These are phyloP conservation scores for Tetramorium bicarinatum DNA, from an alignment of 2,888 invertebrate species.

Conservation along the genomic window DNA sequence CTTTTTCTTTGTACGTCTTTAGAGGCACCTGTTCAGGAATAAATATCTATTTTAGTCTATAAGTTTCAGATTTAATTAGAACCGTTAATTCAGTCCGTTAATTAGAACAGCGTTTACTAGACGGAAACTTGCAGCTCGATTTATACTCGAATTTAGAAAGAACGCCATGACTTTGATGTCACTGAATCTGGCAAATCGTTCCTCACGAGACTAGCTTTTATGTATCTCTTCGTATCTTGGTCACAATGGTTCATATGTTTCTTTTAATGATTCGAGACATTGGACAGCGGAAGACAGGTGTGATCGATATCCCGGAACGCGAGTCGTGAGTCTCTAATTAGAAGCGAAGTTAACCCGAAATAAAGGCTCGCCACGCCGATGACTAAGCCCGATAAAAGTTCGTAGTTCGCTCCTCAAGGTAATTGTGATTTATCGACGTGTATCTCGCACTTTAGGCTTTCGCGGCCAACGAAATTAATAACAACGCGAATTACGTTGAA, in stretches of 20 bases:
- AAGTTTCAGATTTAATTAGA: background rate
- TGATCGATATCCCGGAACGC: slow-evolving; percentile 59
- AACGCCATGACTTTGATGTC: slow-evolving; percentile 11
- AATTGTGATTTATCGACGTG: slow-evolving; percentile 54
- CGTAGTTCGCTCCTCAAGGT: slow-evolving; percentile 32
- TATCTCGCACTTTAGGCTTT: slow-evolving; percentile 17
- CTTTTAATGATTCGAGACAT: slow-evolving; percentile 73
- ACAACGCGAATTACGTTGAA: slow-evolving; percentile 58
- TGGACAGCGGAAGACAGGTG: slow-evolving; percentile 71
- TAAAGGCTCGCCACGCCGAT: slow-evolving; percentile 19
- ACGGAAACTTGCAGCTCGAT: slow-evolving; percentile 19
- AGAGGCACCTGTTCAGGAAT: background rate
- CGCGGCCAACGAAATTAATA: slow-evolving; percentile 37
- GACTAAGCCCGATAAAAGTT: slow-evolving; percentile 49
- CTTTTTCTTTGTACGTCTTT: background rate
- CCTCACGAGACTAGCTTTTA: slow-evolving; percentile 55
- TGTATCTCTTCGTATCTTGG: slow-evolving; percentile 63
- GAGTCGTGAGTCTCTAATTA: slow-evolving; percentile 66
- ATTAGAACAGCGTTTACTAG: background rate
- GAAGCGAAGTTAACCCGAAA: slow-evolving; percentile 54
- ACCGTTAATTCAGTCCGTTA: background rate
- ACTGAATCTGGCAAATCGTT: slow-evolving; percentile 62
- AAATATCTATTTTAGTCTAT: background rate
- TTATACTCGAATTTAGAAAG: slow-evolving; percentile 24
- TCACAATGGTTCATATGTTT: slow-evolving; percentile 67